Conservation (phyloP, 2,888 invertebrate genomes). For the Campoletis raptor region DNA sequence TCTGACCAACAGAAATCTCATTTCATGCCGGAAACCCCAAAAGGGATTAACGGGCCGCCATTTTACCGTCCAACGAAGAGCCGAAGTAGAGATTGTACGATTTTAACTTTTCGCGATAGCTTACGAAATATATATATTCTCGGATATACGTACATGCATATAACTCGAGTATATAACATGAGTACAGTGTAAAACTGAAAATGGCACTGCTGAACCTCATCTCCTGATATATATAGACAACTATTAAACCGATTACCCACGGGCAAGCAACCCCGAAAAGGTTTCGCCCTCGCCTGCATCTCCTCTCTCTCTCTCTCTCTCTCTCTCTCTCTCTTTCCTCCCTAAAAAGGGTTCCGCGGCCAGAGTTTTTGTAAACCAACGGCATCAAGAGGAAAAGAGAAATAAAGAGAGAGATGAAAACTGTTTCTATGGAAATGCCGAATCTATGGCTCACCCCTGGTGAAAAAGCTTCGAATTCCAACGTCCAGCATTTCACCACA, state of each 20-base stretch:
- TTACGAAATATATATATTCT: slow-evolving; percentile 56
- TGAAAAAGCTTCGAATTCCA: slow-evolving; percentile 61
- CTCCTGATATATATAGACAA: slow-evolving; percentile 67
- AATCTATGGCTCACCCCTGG: slow-evolving; percentile 63
- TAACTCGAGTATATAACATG: slow-evolving; percentile 14
- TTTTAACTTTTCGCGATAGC: slow-evolving; percentile 81
- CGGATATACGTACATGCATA: slow-evolving; percentile 14
- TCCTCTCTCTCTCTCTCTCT: slow-evolving; percentile 16
- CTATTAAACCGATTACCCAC: slow-evolving; percentile 84
- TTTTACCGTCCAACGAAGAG: slow-evolving; percentile 76
- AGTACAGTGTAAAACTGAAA: slow-evolving; percentile 48
- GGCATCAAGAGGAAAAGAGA: slow-evolving; percentile 23
- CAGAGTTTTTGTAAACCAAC: slow-evolving; percentile 43
- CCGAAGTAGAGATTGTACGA: slow-evolving; percentile 73
- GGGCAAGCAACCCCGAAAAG: slow-evolving; percentile 78
- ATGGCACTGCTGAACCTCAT: slow-evolving; percentile 64
- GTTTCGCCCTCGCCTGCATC: slow-evolving; percentile 63
- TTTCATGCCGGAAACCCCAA: slow-evolving; percentile 81
- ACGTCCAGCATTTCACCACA: slow-evolving; percentile 51
- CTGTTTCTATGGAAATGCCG: slow-evolving; percentile 67
- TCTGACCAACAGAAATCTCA: slow-evolving; percentile 81
- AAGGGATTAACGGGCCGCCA: slow-evolving; percentile 82
- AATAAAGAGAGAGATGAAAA: slow-evolving; percentile 32
- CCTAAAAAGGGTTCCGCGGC: slow-evolving; percentile 73
- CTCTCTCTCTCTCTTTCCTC: slow-evolving; percentile 14